Conservation (phyloP, 2,888 invertebrate genomes). For the Drosophila recens region DNA sequence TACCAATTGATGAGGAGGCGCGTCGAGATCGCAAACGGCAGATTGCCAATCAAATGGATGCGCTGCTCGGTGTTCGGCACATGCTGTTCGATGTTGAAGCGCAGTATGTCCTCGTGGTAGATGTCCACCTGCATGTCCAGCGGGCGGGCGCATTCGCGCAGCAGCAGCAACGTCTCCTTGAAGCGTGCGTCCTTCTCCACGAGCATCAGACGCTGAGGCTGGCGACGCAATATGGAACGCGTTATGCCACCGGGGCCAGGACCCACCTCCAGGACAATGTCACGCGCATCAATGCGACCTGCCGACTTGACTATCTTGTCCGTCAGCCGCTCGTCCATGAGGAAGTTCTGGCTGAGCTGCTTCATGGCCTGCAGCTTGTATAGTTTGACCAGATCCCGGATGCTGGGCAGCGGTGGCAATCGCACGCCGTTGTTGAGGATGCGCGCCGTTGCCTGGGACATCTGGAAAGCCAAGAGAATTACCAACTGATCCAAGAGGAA, state of each 20-base stretch:
- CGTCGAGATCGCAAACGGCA: constrained; percentile 98
- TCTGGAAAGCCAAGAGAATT: constrained; percentile 39
- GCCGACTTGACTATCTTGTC: constrained; percentile 94
- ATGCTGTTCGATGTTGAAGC: constrained; percentile 88
- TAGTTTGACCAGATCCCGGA: constrained; percentile 95
- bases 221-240: constrained; percentile 92
- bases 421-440: constrained; percentile 85
- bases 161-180: constrained; percentile 92
- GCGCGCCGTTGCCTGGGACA: constrained; percentile 77
- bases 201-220: constrained; percentile 91
- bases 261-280: constrained; percentile 96
- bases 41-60: constrained; percentile 94
- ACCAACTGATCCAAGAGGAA: background rate
- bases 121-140: constrained; percentile 88
- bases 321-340: constrained; percentile 94
- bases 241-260: constrained; percentile 99
- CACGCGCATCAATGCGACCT: constrained; percentile 88
- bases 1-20: constrained; percentile 96
- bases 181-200: constrained; percentile 98
- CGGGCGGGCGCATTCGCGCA: constrained; percentile 87
- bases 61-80: constrained; percentile 88
- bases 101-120: constrained; percentile 91
- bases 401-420: constrained; percentile 96
- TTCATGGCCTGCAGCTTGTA: constrained; percentile 95
- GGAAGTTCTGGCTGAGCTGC: constrained; percentile 98